Evolutionary conservation across 53 echinoderm and acorn worm species (phyloP).

Genomic region (Patiria pectinifera): DNA sequence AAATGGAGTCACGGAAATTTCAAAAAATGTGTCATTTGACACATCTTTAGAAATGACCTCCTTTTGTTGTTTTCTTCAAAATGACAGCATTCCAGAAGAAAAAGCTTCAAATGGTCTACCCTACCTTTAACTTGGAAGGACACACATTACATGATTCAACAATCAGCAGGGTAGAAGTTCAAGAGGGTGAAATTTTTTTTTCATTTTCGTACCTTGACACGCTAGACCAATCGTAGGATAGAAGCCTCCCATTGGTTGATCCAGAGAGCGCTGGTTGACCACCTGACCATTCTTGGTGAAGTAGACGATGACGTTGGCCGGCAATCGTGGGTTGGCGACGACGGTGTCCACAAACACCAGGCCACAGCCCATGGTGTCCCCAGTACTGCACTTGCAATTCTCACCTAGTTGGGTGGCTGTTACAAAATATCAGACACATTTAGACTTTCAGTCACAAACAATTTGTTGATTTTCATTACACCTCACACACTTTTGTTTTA

Average conservation of each 20-base stretch:
- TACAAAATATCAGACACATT: neutral
- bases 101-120: no score
- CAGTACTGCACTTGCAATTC: constrained; percentile 71
- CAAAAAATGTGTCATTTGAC: no score
- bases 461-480: neutral
- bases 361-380: constrained; percentile 92
- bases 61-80: no score
- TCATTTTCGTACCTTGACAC: constrained; percentile 59
- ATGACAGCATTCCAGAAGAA: no score
- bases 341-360: constrained; percentile 72
- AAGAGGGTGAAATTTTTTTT: neutral
- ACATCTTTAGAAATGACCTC: no score
- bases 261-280: constrained; percentile 65
- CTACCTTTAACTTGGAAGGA: no score
- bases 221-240: constrained; percentile 81
- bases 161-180: neutral
- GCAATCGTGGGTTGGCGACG: constrained; percentile 12
- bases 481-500: no score
- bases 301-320: constrained; percentile 83
- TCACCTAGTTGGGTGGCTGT: constrained; percentile 66
- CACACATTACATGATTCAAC: neutral
- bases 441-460: neutral
- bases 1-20: no score
- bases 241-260: constrained; percentile 91
- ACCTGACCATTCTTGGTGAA: constrained; percentile 86